These are phyloP conservation scores for Adelognathus sp. DNA, from an alignment of 2,888 invertebrate species.

Conservation along the genomic window DNA sequence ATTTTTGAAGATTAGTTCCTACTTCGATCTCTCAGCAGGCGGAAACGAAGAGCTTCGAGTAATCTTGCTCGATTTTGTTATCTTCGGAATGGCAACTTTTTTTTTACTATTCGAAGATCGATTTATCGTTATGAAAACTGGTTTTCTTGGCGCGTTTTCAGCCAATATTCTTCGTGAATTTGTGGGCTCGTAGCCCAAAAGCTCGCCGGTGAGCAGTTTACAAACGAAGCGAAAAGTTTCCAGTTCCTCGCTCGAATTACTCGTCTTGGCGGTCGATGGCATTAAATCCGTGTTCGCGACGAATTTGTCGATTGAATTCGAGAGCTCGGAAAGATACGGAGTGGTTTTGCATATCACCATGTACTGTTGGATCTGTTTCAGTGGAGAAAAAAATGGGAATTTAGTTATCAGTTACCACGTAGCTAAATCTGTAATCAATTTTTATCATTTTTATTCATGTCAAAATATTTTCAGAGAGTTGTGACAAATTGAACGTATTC, in stretches of 20 bases:
- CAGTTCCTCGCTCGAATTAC: slow-evolving; percentile 49
- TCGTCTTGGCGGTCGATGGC: slow-evolving; percentile 39
- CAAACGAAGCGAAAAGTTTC: slow-evolving; percentile 63
- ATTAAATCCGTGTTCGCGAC: slow-evolving; percentile 62
- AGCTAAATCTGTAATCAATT: too few relatives aligned
- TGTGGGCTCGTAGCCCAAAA: slow-evolving; percentile 65
- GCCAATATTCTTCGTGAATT: slow-evolving; percentile 65
- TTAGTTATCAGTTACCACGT: too few relatives aligned
- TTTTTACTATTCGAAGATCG: slow-evolving; percentile 68
- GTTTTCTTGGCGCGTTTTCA: slow-evolving; percentile 68
- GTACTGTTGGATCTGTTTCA: slow-evolving; percentile 71
- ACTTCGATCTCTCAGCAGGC: not conserved
- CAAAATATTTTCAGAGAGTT: too few relatives aligned
- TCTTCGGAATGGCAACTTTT: slow-evolving; percentile 52
- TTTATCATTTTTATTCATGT: too few relatives aligned
- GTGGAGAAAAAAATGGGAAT: too few relatives aligned
- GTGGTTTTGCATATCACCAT: slow-evolving; percentile 68
- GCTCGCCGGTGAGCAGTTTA: slow-evolving; percentile 72
- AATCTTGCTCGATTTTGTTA: slow-evolving; percentile 27
- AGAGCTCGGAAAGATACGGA: slow-evolving; percentile 67
- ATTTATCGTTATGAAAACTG: slow-evolving; percentile 73
- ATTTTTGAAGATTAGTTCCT: not conserved
- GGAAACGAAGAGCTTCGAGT: slow-evolving; percentile 29
- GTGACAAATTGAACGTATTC: too few relatives aligned
- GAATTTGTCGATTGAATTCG: slow-evolving; percentile 66